Evolutionary conservation across 1,140 invertebrate species (phyloP), one percentile per base, ranked within the genome.

Genomic region (Drosophila aff.): DNA sequence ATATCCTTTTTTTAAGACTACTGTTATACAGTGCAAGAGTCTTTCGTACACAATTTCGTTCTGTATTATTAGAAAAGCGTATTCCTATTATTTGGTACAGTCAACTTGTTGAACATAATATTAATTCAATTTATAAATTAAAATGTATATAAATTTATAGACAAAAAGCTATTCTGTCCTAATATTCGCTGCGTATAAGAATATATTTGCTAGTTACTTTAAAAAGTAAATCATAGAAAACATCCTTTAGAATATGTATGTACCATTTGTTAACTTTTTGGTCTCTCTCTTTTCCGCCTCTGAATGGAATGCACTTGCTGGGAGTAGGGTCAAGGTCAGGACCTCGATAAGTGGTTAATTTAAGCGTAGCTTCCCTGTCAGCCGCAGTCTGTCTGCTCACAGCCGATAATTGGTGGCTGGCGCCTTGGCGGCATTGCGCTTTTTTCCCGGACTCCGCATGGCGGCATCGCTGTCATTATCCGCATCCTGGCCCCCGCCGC

Each of bases 351-450:
- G 62, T 58, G 61, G 53, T 77, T 67, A 61, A 62, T 72, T 52
- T 63, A 59, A 57, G 53, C 61, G 50, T 65, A 67, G 62, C 55
- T 59, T 63, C 44, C 44, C 66, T 58, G 58, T 47, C 72, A 80
- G 23, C 57, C 41, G 40, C 55, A 26, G 16, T 11, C 55, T 65
- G 63, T 75, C 61, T 55, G 58, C 76, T 92, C 79, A 92, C 28
- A 92, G 91, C 13, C 79, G 81, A 58, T 89, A 91, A 86, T 92
- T 91, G 71, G 79, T 86, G 36, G 53, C 43, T 76, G 87, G 82
- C 76, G 82, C 84, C 86, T 81, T 66, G 16, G 74, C 53, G 23
- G 75, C 74, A 55, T 36, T 76, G 53, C 71, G 84, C 28, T 75
- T 60, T 43, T 52, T 57, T n/a, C 76, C 62, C 46, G 81, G 71